Conservation (phyloP, 2,797 vertebrate species). For the Serranus cabrilla region DNA sequence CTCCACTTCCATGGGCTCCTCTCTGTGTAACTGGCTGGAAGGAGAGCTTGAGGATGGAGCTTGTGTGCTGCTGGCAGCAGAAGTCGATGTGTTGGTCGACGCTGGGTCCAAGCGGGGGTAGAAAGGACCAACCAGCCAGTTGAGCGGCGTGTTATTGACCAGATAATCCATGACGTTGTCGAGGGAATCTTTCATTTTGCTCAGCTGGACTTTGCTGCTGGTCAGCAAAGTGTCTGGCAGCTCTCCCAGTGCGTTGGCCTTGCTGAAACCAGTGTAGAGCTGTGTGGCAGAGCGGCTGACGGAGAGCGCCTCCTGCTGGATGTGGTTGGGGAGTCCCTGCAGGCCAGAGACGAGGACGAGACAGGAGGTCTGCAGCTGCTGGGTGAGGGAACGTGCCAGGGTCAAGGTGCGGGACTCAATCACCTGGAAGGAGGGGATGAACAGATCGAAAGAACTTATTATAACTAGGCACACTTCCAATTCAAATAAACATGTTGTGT, state of each 20-base stretch:
- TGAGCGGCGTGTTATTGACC: conserved; percentile 97
- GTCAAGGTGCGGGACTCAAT: conserved; percentile 91
- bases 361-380: conserved; percentile 94
- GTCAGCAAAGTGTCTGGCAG: conserved; percentile 86
- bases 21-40: background rate
- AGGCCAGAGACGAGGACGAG: conserved; percentile 87
- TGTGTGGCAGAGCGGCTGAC: conserved; percentile 86
- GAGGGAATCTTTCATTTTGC: conserved; percentile 90
- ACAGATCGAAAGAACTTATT: background rate
- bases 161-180: conserved; percentile 96
- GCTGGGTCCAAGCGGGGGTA: conserved; percentile 81
- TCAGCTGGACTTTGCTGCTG: conserved; percentile 88
- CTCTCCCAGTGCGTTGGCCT: conserved; percentile 84
- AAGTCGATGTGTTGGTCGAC: background rate
- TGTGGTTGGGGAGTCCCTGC: conserved; percentile 91
- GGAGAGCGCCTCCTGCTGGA: conserved; percentile 89
- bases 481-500: background rate
- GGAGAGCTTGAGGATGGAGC: background rate
- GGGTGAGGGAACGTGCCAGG: conserved; percentile 89
- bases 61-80: background rate
- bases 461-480: background rate
- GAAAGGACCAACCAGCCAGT: conserved; percentile 99
- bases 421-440: conserved; percentile 73
- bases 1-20: conserved; percentile 57
- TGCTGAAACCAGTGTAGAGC: conserved; percentile 86